Base-by-base conservation (phyloP, 37 sponge, comb jelly and placozoan genomes). In the Halisarca cf. caerulea region DNA sequence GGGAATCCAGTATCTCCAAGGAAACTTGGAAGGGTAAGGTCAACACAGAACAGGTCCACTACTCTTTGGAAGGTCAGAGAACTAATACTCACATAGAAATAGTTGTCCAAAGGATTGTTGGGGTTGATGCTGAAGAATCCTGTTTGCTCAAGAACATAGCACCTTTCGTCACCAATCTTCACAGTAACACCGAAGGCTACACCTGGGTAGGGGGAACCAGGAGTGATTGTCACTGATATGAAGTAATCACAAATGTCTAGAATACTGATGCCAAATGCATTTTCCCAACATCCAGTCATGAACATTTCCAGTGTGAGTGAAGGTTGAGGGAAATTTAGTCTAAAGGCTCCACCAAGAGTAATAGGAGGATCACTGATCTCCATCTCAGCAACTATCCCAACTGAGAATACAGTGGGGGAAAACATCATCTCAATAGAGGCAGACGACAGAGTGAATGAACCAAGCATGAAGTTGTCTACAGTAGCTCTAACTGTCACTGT, bases 1-100 rank as follows among this genome's bases (percentile, higher is more conserved):
- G 86, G 86, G 42, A 85, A 85, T 24, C 86, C 79, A 78, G 58
- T 85, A 54, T 78, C 72, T 20, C 40, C 86, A 27, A 85, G 68
- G 20, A 74, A 74, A 0, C 30, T 27, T 11, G 86, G 86, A 3
- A 85, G 53, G 11, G 40, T 28, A 33, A 84, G 3, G 0, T 32
- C 24, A 33, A 84, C n/a, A 38, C 86, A 85, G 53, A 85, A 78
- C 14, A 74, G 43, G 7, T 85, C 55, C 24, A 84, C 14, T 6
- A 84, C 37, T 61, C 25, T 78, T 43, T 44, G 66, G 21, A 85
- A 20, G 18, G 86, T 85, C 4, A 78, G 36, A 39, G 43, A 24
- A 34, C 72, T 40, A 3, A 85, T 44, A 17, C 77, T 34, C 7
- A 44, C 86, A 78, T 79, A 85, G 79, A 57, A 85, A 34, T 35